Percentiles rank a stretch among this genome's conserved stretches.
Evolutionary conservation across 2,888 invertebrate species (phyloP).

Genomic region (Notodonta dromedarius): DNA sequence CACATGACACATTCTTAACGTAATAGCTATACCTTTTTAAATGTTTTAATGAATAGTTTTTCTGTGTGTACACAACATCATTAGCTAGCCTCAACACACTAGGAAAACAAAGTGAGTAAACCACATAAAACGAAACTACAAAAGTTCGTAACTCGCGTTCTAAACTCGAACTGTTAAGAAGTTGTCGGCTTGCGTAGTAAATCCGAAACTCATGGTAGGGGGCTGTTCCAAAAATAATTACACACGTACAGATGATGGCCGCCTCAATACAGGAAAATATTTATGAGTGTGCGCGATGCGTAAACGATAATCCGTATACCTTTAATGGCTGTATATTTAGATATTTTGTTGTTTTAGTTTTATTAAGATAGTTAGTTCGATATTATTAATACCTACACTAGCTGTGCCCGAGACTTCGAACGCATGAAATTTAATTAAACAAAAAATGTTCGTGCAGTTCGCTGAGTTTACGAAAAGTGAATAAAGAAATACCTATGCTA

Average conservation of each 20-base stretch:
- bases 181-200: slow-evolving; percentile 15
- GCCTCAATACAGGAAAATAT: slow-evolving; percentile 59
- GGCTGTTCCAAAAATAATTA: slow-evolving; percentile 50
- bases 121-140: slow-evolving; percentile 30
- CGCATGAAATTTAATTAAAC: too few relatives aligned
- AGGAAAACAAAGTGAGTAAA: slow-evolving; percentile 1
- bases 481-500: too few relatives aligned
- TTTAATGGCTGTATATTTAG: slow-evolving; percentile 52
- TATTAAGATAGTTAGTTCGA: slow-evolving; percentile 7
- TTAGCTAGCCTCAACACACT: background rate
- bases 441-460: too few relatives aligned
- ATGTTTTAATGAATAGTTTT: too few relatives aligned
- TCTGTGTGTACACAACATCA: background rate
- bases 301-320: slow-evolving; percentile 52
- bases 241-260: slow-evolving; percentile 36
- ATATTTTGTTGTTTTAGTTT: slow-evolving; percentile 36
- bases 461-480: too few relatives aligned
- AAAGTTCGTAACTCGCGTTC: slow-evolving; percentile 24
- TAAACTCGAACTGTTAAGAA: slow-evolving; percentile 19
- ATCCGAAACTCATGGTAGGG: slow-evolving; percentile 35
- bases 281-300: slow-evolving; percentile 57
- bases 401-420: too few relatives aligned
- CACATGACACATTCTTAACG: too few relatives aligned
- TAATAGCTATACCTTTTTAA: too few relatives aligned
- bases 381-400: too few relatives aligned